A percentile compares a stretch with the other conserved stretches of the same genome.
Evolutionary conservation across 2,888 invertebrate genomes (phyloP).

Genomic region (Steinernema hermaphroditum): DNA sequence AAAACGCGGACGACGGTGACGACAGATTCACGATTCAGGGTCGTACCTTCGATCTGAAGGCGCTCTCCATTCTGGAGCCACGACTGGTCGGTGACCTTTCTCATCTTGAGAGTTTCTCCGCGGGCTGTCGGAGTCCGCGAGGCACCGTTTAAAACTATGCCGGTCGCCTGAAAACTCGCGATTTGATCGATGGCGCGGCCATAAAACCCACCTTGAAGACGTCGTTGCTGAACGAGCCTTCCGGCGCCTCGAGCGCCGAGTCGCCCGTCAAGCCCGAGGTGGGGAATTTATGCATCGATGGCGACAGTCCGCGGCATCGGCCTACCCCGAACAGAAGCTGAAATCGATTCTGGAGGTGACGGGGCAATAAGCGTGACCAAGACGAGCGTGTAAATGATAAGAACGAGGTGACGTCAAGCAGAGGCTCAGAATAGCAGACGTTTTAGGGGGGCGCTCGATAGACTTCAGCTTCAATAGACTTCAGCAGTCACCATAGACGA

Average conservation of each 20-base stretch:
- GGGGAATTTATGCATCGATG: not conserved
- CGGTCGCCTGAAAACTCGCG: not conserved
- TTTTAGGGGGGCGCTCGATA: too few relatives aligned
- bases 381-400: too few relatives aligned
- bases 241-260: not conserved
- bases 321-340: not conserved
- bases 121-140: not conserved
- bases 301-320: not conserved
- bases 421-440: too few relatives aligned
- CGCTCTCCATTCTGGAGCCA: conserved; percentile 50
- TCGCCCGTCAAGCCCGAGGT: not conserved
- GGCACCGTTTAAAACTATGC: conserved; percentile 5
- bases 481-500: too few relatives aligned
- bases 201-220: not conserved
- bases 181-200: not conserved
- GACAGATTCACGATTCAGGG: too few relatives aligned
- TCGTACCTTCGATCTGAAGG: conserved; percentile 44
- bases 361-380: not conserved
- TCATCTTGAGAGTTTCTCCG: conserved; percentile 1
- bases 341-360: not conserved
- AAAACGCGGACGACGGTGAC: too few relatives aligned
- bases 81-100: not conserved
- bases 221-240: conserved; percentile 15
- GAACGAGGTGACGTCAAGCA: too few relatives aligned
- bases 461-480: too few relatives aligned